Conservation (phyloP, 2,888 invertebrate species). For the Hermaeophaga mercurialis region DNA sequence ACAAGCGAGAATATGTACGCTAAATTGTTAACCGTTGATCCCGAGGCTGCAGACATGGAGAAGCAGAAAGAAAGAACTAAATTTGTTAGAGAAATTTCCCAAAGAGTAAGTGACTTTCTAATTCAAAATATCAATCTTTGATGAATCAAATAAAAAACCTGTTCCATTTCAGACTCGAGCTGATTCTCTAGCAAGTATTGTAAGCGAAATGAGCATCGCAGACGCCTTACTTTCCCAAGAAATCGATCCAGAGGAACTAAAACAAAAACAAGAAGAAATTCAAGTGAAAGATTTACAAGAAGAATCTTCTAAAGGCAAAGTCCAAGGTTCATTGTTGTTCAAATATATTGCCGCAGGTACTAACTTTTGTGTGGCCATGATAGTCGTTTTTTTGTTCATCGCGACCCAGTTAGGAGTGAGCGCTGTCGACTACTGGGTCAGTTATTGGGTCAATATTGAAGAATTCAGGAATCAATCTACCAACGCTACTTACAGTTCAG, state of each 20-base stretch:
- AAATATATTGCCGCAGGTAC: slow-evolving; percentile 63
- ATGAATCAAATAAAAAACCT: neutral
- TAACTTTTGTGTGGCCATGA: slow-evolving; percentile 60
- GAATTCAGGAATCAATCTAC: slow-evolving; percentile 7
- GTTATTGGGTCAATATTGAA: slow-evolving; percentile 62
- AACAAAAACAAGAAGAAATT: slow-evolving; percentile 50
- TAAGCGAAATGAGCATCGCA: slow-evolving; percentile 53
- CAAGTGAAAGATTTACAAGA: slow-evolving; percentile 65
- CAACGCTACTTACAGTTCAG: neutral
- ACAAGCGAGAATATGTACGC: slow-evolving; percentile 59
- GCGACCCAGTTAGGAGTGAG: slow-evolving; percentile 67
- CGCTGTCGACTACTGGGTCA: slow-evolving; percentile 74
- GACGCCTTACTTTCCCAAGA: slow-evolving; percentile 53
- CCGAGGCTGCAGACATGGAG: slow-evolving; percentile 47
- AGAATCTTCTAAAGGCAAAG: slow-evolving; percentile 62
- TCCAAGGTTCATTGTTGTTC: slow-evolving; percentile 64
- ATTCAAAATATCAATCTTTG: neutral
- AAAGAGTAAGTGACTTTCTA: slow-evolving; percentile 16
- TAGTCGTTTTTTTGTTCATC: slow-evolving; percentile 61
- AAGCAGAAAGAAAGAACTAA: slow-evolving; percentile 20
- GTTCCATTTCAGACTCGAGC: neutral
- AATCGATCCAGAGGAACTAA: slow-evolving; percentile 43
- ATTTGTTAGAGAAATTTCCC: neutral
- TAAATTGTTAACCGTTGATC: slow-evolving; percentile 56
- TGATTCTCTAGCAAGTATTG: slow-evolving; percentile 43